A percentile compares a stretch with the other conserved stretches of the same genome.
Evolutionary conservation across 2,888 invertebrate genomes (phyloP).

Genomic region (Lithodes maja): DNA sequence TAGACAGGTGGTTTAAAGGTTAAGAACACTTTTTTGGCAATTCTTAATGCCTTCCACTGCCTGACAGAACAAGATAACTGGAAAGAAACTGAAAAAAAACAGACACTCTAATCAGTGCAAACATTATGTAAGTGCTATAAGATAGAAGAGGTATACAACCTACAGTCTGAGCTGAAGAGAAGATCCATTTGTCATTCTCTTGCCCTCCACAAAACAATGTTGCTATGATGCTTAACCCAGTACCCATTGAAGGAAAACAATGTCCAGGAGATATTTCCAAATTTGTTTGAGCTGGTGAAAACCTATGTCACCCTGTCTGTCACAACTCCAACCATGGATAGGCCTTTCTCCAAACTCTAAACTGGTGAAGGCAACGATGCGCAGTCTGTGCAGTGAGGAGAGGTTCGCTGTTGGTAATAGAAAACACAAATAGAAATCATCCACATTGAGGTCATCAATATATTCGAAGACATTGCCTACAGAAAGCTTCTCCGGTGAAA

Average conservation of each 20-base stretch:
- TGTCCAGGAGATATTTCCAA: slow-evolving; percentile 10
- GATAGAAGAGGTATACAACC: background rate
- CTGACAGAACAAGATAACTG: background rate
- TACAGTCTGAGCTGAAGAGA: background rate
- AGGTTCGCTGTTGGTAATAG: background rate
- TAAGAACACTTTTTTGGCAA: background rate
- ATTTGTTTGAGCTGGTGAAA: background rate
- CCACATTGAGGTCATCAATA: background rate
- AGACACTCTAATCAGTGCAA: background rate
- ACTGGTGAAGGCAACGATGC: slow-evolving; percentile 27
- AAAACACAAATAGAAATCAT: background rate
- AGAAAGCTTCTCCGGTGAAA: background rate
- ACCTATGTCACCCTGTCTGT: slow-evolving; percentile 14
- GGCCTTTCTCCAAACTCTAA: slow-evolving; percentile 10
- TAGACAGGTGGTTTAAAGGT: background rate
- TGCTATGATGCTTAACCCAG: background rate
- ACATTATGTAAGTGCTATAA: background rate
- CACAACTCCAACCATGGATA: background rate
- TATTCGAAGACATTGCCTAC: background rate
- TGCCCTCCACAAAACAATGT: background rate
- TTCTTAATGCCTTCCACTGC: background rate
- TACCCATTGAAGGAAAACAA: slow-evolving; percentile 3
- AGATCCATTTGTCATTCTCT: background rate
- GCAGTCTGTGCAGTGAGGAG: background rate
- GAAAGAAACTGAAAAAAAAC: background rate